A percentile compares a stretch with the other conserved stretches of the same genome.
Conservation (phyloP, 2,113 vertebrate genomes). For the Cephalophus harveyi region DNA sequence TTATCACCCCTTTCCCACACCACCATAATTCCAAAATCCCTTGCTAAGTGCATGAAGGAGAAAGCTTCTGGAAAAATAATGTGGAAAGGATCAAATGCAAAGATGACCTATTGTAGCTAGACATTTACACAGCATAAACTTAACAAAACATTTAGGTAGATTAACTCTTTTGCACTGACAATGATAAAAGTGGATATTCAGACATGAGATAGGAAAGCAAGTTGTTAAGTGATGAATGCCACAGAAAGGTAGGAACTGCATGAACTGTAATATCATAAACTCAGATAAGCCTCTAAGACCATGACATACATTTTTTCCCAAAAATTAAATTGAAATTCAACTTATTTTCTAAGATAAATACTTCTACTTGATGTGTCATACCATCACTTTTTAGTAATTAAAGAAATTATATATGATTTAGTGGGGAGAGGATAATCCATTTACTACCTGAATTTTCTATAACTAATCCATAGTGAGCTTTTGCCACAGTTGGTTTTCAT, state of each 20-base stretch:
- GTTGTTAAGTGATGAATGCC: not conserved
- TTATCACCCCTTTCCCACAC: not conserved
- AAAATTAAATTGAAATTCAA: not conserved
- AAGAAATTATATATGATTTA: not conserved
- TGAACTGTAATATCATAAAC: not conserved
- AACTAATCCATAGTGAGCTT: not conserved
- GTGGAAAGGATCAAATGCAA: not conserved
- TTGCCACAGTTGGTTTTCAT: not conserved
- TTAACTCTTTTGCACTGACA: not conserved
- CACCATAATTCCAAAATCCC: not conserved
- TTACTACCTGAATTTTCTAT: not conserved
- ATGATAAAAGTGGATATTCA: not conserved
- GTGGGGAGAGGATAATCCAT: not conserved
- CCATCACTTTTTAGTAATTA: not conserved
- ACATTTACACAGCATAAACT: not conserved
- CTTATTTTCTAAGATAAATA: not conserved
- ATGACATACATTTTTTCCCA: not conserved
- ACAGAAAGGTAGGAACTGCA: rapidly evolving
- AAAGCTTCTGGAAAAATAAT: not conserved
- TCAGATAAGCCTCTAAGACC: not conserved
- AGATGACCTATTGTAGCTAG: not conserved
- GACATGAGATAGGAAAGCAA: not conserved
- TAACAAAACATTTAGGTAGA: not conserved
- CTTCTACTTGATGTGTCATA: not conserved
- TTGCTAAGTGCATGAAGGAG: not conserved